Conservation (phyloP, 2,113 vertebrate genomes). For the Petrocephalus zakoni region DNA sequence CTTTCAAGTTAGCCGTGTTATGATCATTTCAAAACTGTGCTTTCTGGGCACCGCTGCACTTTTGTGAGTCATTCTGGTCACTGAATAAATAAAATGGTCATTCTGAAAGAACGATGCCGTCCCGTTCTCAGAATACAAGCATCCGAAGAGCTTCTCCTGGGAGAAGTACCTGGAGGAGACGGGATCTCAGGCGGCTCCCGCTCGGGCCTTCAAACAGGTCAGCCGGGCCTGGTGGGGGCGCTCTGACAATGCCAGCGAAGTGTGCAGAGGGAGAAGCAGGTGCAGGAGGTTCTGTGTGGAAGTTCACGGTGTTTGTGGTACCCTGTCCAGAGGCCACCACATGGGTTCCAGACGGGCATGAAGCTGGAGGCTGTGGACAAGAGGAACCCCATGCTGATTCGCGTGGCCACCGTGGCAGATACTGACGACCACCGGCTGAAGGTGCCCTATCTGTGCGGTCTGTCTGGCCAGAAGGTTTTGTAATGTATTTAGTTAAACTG, state of each 20-base stretch:
- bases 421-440: conserved; percentile 65
- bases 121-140: conserved; percentile 63
- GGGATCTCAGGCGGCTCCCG: conserved; percentile 75
- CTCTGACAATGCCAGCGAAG: neutral
- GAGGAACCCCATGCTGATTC: conserved; percentile 68
- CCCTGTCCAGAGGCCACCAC: conserved; percentile 56
- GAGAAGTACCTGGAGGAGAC: conserved; percentile 82
- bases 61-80: neutral
- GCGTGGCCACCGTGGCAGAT: conserved; percentile 57
- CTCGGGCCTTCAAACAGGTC: conserved; percentile 83
- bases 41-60: neutral
- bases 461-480: neutral
- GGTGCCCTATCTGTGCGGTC: conserved; percentile 33
- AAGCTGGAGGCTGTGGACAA: conserved; percentile 69
- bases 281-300: neutral
- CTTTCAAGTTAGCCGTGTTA: neutral
- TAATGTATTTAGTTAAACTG: neutral
- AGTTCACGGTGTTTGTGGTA: neutral
- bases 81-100: neutral
- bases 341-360: conserved; percentile 69
- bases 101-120: neutral
- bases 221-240: neutral
- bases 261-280: neutral
- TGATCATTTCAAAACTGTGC: neutral
- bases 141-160: conserved; percentile 77